Evolutionary conservation across 2,888 invertebrate genomes (phyloP).

Genomic region (Agonopterix subpropinquella): DNA sequence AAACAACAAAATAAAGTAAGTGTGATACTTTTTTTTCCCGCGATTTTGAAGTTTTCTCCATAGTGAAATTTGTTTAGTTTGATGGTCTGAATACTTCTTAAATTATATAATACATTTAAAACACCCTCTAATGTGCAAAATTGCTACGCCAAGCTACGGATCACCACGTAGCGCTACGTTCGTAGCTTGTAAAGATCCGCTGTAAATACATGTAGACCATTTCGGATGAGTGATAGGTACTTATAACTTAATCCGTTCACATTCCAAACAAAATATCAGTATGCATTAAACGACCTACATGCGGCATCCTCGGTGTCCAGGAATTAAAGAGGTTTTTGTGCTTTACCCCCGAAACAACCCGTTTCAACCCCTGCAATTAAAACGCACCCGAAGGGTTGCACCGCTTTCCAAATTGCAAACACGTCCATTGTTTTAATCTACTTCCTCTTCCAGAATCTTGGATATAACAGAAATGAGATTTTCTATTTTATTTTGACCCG

Average conservation of each 20-base stretch:
- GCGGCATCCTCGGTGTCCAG: slow-evolving; percentile 31
- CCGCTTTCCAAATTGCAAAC: slow-evolving; percentile 65
- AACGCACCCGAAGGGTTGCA: slow-evolving; percentile 71
- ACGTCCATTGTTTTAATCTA: slow-evolving; percentile 72
- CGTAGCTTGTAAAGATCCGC: background rate
- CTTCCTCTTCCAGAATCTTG: slow-evolving; percentile 47
- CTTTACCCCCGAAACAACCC: slow-evolving; percentile 21
- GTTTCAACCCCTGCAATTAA: slow-evolving; percentile 60
- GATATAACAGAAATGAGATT: slow-evolving; percentile 42
- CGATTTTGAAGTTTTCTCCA: too few relatives aligned
- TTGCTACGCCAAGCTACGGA: background rate
- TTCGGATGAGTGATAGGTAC: too few relatives aligned
- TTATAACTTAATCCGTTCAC: too few relatives aligned
- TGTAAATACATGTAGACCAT: too few relatives aligned
- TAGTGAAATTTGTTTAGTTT: too few relatives aligned
- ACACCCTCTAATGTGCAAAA: too few relatives aligned
- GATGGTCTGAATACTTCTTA: too few relatives aligned
- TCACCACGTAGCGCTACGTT: background rate
- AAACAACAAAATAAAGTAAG: too few relatives aligned
- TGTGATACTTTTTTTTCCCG: too few relatives aligned
- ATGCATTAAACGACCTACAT: slow-evolving; percentile 43
- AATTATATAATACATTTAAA: too few relatives aligned
- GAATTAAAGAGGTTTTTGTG: slow-evolving; percentile 45
- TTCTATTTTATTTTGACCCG: slow-evolving; percentile 35
- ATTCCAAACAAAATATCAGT: slow-evolving; percentile 18